These are phyloP conservation scores for Hermaeophaga mercurialis DNA, from an alignment of 2,888 invertebrate genomes.

Conservation along the genomic window DNA sequence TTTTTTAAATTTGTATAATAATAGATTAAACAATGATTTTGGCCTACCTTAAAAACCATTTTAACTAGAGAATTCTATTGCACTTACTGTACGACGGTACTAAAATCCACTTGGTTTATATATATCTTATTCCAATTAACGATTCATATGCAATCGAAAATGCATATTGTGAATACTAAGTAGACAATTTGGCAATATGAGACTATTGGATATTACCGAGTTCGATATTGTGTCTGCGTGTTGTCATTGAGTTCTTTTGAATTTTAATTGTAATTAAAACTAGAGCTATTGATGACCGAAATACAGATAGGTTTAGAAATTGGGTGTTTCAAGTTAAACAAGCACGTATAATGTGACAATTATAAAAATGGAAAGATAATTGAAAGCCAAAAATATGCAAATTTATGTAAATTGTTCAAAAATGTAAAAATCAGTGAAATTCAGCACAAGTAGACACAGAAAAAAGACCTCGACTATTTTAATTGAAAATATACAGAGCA, in stretches of 20 bases:
- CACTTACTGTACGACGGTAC: constrained; percentile 25
- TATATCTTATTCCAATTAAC: constrained; percentile 36
- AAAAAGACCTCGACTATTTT: too few species aligned
- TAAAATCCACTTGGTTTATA: constrained; percentile 33
- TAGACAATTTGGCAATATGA: constrained; percentile 32
- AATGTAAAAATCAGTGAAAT: too few species aligned
- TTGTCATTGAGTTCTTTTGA: constrained; percentile 9
- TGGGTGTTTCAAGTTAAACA: neutral
- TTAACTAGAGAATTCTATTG: constrained; percentile 20
- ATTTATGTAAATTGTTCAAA: too few species aligned
- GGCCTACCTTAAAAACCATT: constrained; percentile 34
- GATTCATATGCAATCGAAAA: constrained; percentile 38
- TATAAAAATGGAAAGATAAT: too few species aligned
- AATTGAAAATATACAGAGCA: too few species aligned
- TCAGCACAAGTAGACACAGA: too few species aligned
- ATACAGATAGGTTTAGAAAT: neutral
- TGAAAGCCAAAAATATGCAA: too few species aligned
- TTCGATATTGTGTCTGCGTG: constrained; percentile 10
- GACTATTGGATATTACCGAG: constrained; percentile 9
- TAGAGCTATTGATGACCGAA: constrained; percentile 6
- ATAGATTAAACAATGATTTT: neutral
- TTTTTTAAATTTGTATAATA: too few species aligned
- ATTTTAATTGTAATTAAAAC: constrained; percentile 14
- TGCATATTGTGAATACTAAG: constrained; percentile 37
- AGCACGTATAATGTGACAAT: too few species aligned